Percentiles rank a stretch among this genome's conserved stretches.
These are phyloP conservation scores for Diuraphis noxia DNA, from an alignment of 1,140 invertebrate genomes.

Conservation along the genomic window DNA sequence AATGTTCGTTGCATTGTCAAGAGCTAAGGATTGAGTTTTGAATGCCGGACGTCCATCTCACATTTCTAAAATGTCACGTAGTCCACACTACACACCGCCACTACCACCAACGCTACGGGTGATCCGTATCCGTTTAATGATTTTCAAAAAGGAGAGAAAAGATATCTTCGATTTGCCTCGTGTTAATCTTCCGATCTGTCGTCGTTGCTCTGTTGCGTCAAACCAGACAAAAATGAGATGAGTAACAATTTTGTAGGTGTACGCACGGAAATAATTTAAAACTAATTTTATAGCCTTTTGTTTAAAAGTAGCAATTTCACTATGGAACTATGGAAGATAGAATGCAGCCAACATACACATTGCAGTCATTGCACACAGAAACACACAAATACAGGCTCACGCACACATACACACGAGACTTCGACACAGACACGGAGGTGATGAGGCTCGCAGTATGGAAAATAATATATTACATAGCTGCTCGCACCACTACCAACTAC, in stretches of 20 bases:
- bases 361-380: neutral
- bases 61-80: slow-evolving; percentile 48
- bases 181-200: neutral
- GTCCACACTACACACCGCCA: slow-evolving; percentile 48
- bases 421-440: slow-evolving; percentile 8
- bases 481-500: slow-evolving; percentile 45
- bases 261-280: neutral
- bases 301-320: slow-evolving; percentile 34
- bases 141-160: slow-evolving; percentile 20
- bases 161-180: neutral
- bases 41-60: slow-evolving; percentile 43
- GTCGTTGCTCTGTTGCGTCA: too few species aligned
- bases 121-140: slow-evolving; percentile 30
- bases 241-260: neutral
- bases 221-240: neutral
- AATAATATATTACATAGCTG: neutral
- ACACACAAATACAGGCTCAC: neutral
- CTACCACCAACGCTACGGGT: slow-evolving; percentile 45
- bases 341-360: slow-evolving; percentile 36
- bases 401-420: neutral
- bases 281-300: slow-evolving; percentile 27
- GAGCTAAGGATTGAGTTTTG: neutral
- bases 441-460: neutral
- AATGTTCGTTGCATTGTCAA: neutral
- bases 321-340: slow-evolving; percentile 43